A percentile compares a stretch with the other conserved stretches of the same genome.
phyloP scores from a whole-genome alignment of 2,797 vertebrate species.

The Cygnus olor region DNA sequence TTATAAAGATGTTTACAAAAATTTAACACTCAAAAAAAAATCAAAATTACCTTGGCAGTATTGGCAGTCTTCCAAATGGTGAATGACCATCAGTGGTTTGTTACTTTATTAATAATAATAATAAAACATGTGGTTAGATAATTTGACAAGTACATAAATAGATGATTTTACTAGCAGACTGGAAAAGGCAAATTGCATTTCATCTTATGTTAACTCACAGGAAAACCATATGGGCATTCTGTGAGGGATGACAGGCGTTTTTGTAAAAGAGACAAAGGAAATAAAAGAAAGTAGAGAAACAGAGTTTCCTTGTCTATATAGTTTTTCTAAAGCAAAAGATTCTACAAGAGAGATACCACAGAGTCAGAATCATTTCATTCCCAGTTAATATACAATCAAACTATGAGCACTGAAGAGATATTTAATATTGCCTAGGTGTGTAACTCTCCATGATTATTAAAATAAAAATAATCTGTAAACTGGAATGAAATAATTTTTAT shows the following conservation, averaged over 20 bases:
- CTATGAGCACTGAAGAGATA: not conserved
- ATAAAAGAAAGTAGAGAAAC: not conserved
- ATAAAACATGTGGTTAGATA: constrained; percentile 33
- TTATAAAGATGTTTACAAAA: not conserved
- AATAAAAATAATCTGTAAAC: not conserved
- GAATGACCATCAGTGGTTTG: constrained; percentile 83
- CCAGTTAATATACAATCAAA: not conserved
- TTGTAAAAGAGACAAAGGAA: not conserved
- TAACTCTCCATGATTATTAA: not conserved
- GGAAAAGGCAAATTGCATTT: not conserved
- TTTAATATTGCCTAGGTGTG: not conserved
- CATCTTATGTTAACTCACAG: not conserved
- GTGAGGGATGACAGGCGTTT: not conserved
- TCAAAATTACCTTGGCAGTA: constrained; percentile 79
- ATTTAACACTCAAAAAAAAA: not conserved
- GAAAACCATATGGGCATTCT: not conserved
- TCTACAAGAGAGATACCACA: not conserved
- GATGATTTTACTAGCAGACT: not conserved
- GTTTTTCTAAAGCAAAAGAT: not conserved
- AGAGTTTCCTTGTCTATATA: not conserved
- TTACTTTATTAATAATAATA: constrained; percentile 73
- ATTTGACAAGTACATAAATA: not conserved
- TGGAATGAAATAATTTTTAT: not conserved
- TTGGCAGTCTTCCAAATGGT: constrained; percentile 80
- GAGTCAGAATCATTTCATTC: not conserved